Conservation (phyloP, 2,113 vertebrate species). For the Rhea americana region DNA sequence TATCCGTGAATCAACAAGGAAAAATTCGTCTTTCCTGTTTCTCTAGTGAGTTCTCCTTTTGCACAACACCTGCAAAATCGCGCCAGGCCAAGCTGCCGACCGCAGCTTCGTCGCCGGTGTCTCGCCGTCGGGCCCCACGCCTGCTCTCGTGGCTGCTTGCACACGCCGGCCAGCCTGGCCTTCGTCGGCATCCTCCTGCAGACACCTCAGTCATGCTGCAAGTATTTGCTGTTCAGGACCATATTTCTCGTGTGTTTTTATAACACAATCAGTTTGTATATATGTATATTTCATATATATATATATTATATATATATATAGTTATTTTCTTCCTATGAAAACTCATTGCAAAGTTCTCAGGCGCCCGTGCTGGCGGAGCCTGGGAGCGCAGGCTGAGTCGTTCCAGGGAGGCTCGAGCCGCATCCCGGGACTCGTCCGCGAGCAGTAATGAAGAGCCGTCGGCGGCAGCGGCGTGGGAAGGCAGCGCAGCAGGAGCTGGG, state of each 20-base stretch:
- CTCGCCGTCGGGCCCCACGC: too few relatives aligned
- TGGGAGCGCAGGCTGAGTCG: neutral
- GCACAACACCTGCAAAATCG: too few relatives aligned
- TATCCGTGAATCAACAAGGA: too few relatives aligned
- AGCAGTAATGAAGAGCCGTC: neutral
- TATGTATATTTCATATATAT: too few relatives aligned
- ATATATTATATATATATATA: neutral
- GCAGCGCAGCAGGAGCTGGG: neutral
- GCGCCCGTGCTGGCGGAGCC: neutral
- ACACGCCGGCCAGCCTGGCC: too few relatives aligned
- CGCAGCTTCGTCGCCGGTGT: too few relatives aligned
- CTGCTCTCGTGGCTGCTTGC: too few relatives aligned
- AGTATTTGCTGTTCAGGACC: neutral
- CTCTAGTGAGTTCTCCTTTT: too few relatives aligned
- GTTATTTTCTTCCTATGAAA: neutral
- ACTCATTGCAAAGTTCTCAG: neutral
- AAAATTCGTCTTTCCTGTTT: too few relatives aligned
- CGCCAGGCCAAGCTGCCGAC: too few relatives aligned
- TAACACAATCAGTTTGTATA: neutral
- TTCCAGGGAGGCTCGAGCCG: neutral
- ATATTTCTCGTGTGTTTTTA: neutral
- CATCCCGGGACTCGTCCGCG: neutral
- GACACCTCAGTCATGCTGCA: too few relatives aligned
- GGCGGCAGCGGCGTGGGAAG: neutral
- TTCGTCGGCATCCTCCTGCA: neutral